These are phyloP conservation scores for Tiliacea citrago DNA, from an alignment of 2,888 invertebrate genomes.

Conservation along the genomic window DNA sequence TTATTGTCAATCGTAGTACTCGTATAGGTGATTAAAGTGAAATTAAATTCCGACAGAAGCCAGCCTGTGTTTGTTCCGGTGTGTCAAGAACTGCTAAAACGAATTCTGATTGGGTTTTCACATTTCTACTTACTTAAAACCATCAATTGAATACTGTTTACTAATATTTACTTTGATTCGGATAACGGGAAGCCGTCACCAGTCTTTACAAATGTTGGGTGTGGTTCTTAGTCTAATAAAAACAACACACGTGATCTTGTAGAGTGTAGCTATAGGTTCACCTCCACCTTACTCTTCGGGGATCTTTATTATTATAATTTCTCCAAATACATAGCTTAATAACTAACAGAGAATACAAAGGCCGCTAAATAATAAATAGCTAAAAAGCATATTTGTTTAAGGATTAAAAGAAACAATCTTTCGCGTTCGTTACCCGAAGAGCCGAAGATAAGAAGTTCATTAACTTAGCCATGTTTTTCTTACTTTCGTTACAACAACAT, in stretches of 20 bases:
- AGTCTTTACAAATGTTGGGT: background rate
- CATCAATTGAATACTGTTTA: slow-evolving; percentile 6
- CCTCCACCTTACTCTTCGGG: too few relatives aligned
- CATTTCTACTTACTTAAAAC: slow-evolving; percentile 3
- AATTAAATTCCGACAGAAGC: slow-evolving; percentile 29
- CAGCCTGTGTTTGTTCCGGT: slow-evolving; percentile 46
- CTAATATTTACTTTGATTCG: slow-evolving; percentile 37
- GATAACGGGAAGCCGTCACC: background rate
- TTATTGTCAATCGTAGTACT: slow-evolving; percentile 11
- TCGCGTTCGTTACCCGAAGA: slow-evolving; percentile 20
- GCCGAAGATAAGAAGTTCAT: slow-evolving; percentile 42
- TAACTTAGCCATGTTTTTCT: slow-evolving; percentile 31
- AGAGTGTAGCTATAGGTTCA: too few relatives aligned
- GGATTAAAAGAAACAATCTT: slow-evolving; percentile 22
- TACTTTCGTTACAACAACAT: slow-evolving; percentile 20
- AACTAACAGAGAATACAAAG: background rate
- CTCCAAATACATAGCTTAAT: background rate
- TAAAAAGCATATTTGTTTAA: slow-evolving; percentile 7
- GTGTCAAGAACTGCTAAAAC: slow-evolving; percentile 15
- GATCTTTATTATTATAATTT: background rate
- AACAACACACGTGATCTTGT: too few relatives aligned
- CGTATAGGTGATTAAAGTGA: slow-evolving; percentile 40
- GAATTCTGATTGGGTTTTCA: slow-evolving; percentile 27
- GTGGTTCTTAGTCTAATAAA: too few relatives aligned
- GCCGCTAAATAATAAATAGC: background rate